Percentiles rank a stretch among this genome's conserved stretches.
phyloP scores from a whole-genome alignment of 2,113 vertebrate genomes.

The Petromus typicus region DNA sequence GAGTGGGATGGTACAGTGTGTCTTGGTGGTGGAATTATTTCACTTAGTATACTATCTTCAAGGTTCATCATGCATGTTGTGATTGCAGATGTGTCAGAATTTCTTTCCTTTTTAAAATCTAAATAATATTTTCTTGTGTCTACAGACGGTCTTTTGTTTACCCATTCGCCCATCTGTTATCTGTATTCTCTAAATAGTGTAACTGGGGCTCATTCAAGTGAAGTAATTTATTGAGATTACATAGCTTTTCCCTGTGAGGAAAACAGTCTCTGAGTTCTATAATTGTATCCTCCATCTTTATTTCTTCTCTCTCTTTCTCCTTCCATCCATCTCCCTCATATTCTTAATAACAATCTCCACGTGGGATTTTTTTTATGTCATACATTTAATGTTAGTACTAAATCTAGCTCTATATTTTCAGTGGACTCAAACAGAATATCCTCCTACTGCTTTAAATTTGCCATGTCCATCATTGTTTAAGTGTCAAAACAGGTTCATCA shows the following conservation, averaged over 20 bases:
- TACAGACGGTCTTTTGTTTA: not conserved
- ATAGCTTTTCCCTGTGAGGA: not conserved
- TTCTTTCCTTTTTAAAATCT: not conserved
- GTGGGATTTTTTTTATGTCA: not conserved
- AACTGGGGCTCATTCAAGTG: not conserved
- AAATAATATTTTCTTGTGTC: not conserved
- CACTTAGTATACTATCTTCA: not conserved
- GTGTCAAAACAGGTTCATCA: not conserved
- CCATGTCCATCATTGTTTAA: not conserved
- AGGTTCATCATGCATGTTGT: not conserved
- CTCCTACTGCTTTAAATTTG: not conserved
- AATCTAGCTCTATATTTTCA: constrained; percentile 44
- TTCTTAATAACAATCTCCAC: constrained; percentile 31
- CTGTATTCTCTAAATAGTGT: not conserved
- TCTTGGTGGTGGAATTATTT: not conserved
- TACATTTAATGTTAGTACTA: not conserved
- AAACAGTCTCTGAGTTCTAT: constrained; percentile 18
- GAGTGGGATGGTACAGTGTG: not conserved
- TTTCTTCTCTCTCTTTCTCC: not conserved
- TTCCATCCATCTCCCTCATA: not conserved
- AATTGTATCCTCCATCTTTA: not conserved
- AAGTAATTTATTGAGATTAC: not conserved
- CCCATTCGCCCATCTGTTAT: not conserved
- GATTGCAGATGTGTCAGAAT: not conserved
- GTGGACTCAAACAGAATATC: not conserved